A percentile compares a stretch with the other conserved stretches of the same genome.
These are phyloP conservation scores for Cantharis rufa DNA, from an alignment of 2,888 invertebrate species.

Conservation along the genomic window DNA sequence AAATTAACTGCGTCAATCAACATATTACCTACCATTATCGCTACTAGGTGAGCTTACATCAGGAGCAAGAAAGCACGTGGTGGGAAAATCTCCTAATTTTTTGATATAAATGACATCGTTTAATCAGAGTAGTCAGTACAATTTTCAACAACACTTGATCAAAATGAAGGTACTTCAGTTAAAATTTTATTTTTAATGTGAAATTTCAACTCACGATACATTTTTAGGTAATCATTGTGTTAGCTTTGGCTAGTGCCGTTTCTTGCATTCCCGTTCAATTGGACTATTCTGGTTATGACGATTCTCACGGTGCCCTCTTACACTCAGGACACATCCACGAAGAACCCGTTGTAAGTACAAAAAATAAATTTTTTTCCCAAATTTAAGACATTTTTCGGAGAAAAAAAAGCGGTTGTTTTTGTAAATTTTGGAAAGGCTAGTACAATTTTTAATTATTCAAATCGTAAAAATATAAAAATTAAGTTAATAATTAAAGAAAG, in stretches of 20 bases:
- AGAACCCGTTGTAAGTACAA: constrained; percentile 22
- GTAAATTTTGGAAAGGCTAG: not conserved
- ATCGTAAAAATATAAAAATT: not conserved
- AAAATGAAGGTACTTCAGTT: constrained; percentile 22
- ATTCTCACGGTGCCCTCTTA: not conserved
- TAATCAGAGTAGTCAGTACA: constrained; percentile 9
- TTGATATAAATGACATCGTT: constrained; percentile 22
- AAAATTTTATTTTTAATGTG: not conserved
- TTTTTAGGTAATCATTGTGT: constrained; percentile 11
- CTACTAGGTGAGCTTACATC: not conserved
- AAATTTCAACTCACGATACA: not conserved
- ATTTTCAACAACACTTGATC: constrained; percentile 12
- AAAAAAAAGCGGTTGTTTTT: no score
- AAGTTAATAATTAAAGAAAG: not conserved
- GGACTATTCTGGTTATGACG: constrained; percentile 4
- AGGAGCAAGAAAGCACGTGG: constrained; percentile 8
- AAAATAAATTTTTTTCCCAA: not conserved
- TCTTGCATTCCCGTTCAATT: constrained; percentile 12
- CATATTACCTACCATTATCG: not conserved
- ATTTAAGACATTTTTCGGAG: not conserved
- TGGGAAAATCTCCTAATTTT: constrained; percentile 21
- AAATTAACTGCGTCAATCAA: not conserved
- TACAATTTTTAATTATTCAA: no score
- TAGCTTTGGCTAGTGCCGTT: constrained; percentile 1
- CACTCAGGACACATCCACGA: constrained; percentile 6